Percentiles rank a stretch among this genome's conserved stretches.
phyloP scores from a whole-genome alignment of 2,113 vertebrate species.

The Lamprotornis superbus region DNA sequence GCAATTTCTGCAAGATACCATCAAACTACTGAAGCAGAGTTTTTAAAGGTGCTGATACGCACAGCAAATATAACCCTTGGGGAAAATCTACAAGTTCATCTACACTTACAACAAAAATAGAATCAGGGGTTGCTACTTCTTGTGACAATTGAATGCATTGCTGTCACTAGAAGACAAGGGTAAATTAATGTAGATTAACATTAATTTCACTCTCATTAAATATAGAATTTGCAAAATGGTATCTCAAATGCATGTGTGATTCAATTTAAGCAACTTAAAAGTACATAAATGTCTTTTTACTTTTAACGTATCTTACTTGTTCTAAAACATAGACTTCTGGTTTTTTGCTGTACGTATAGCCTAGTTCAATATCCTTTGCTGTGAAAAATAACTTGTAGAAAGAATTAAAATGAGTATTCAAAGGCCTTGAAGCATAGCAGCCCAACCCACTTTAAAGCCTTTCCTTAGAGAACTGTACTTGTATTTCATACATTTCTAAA shows the following conservation, averaged over 20 bases:
- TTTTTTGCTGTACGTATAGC: neutral
- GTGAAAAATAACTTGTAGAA: slow-evolving; percentile 19
- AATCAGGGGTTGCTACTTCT: neutral
- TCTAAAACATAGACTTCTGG: neutral
- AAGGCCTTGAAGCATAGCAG: slow-evolving; percentile 17
- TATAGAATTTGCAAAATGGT: neutral
- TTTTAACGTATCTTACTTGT: neutral
- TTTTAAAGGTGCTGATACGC: neutral
- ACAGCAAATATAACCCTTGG: too few relatives aligned
- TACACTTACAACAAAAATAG: neutral
- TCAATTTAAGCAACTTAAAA: slow-evolving; percentile 3
- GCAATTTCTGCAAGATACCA: neutral
- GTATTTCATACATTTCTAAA: slow-evolving; percentile 32
- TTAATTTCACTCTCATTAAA: neutral
- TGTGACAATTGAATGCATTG: neutral
- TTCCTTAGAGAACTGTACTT: slow-evolving; percentile 21
- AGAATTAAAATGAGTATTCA: slow-evolving; percentile 9
- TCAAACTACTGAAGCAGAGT: neutral
- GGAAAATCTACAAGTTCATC: neutral
- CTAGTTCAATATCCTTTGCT: slow-evolving; percentile 55
- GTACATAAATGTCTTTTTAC: slow-evolving; percentile 1
- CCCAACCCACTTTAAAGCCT: slow-evolving; percentile 41
- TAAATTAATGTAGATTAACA: neutral
- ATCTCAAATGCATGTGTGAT: neutral
- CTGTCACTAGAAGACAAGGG: neutral